Evolutionary conservation across 2,888 invertebrate species (phyloP).

Genomic region (Vannuccia rotundouncinata): DNA sequence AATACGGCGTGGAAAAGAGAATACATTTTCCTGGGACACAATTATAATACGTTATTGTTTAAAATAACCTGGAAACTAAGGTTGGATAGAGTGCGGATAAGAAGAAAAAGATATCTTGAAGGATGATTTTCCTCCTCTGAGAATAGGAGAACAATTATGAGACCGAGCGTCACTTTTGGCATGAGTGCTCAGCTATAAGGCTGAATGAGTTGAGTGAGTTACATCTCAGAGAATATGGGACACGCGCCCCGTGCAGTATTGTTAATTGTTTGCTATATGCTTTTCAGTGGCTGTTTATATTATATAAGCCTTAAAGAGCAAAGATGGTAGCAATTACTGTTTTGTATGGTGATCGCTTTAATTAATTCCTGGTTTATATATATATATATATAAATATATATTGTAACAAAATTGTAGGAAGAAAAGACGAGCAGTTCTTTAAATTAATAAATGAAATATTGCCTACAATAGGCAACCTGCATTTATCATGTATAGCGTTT

Average conservation of each 20-base stretch:
- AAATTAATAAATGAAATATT: not conserved
- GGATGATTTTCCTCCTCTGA: constrained; percentile 19
- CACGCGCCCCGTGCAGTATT: not conserved
- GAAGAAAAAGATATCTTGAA: constrained; percentile 23
- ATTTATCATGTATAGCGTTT: too few relatives aligned
- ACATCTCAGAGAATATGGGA: not conserved
- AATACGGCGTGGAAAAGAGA: constrained; percentile 12
- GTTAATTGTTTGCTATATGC: not conserved
- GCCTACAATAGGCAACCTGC: too few relatives aligned
- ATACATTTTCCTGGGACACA: not conserved
- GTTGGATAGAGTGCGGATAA: not conserved
- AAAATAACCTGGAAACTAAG: not conserved
- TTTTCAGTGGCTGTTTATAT: not conserved
- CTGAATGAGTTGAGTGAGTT: not conserved
- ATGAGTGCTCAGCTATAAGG: constrained; percentile 11
- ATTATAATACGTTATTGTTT: not conserved
- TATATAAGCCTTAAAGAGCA: not conserved
- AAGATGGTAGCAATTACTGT: not conserved
- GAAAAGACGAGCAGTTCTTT: not conserved
- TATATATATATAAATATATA: too few relatives aligned
- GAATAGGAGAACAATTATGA: constrained; percentile 26
- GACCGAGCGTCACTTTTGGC: constrained; percentile 22
- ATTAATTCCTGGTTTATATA: not conserved
- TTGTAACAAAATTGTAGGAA: not conserved
- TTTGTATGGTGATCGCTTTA: not conserved